Conservation (phyloP, 1,140 invertebrate genomes). For the Antheraea mylitta region DNA sequence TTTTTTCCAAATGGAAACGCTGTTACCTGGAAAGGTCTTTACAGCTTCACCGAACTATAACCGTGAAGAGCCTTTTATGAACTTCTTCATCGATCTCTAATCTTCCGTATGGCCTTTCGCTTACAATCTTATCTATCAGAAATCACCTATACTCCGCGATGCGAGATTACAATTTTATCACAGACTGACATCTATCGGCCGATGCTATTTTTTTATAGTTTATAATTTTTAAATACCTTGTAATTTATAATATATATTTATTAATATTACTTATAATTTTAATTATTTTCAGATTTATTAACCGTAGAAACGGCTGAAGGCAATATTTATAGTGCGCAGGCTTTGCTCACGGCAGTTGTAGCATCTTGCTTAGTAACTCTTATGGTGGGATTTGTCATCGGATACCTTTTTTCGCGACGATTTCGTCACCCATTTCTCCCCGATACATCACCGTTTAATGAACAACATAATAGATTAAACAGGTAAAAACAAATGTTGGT, state of each 20-base stretch:
- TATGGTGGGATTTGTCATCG: constrained; percentile 89
- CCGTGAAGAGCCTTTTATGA: too few species aligned
- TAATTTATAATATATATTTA: not conserved
- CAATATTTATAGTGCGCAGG: constrained; percentile 88
- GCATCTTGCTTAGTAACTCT: constrained; percentile 89
- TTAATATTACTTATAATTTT: not conserved
- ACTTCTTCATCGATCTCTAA: too few species aligned
- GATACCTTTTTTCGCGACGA: constrained; percentile 89
- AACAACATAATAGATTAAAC: constrained; percentile 81
- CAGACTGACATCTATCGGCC: not conserved
- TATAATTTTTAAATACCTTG: not conserved
- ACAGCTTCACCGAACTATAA: too few species aligned
- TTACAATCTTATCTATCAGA: too few species aligned
- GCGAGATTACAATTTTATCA: not conserved
- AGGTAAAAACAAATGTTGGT: constrained; percentile 41
- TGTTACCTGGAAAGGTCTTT: too few species aligned
- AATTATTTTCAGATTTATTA: constrained; percentile 76
- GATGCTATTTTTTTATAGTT: not conserved
- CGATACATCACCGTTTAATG: constrained; percentile 85
- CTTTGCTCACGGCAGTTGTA: constrained; percentile 87
- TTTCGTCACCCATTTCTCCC: constrained; percentile 86
- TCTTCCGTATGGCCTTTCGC: too few species aligned
- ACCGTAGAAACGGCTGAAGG: constrained; percentile 81
- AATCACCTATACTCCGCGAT: too few species aligned
- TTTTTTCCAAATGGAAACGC: too few species aligned